Evolutionary conservation across 2,888 invertebrate genomes (phyloP), one percentile per base, ranked within the genome.

Genomic region (Drosophila helvetica): DNA sequence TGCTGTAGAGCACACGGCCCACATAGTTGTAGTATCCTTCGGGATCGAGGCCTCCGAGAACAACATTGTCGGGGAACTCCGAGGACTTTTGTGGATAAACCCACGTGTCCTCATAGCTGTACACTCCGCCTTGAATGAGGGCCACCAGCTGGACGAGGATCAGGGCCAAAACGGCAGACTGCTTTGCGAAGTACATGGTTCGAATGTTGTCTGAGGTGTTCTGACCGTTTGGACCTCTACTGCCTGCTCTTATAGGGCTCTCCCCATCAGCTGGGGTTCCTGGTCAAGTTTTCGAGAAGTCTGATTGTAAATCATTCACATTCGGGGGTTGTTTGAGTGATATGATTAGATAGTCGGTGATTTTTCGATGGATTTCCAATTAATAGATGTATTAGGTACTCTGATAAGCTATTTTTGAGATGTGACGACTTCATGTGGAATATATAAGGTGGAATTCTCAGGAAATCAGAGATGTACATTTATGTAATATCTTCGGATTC

Each of bases 1-100:
- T 53, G 12, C 15, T 8, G 47, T 68, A 77, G 0, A 0, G 0
- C 1, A 52, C 50, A 15, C 85, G 85, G 8, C 79, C 80, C 17
- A 81, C 86, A 30, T 48, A 81, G 61, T 27, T 82, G 17, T 77
- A 53, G 47, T 82, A 82, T 9, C 85, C 85, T 0, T 56, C 17
- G 0, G 77, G 12, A 58, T 81, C 80, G 12, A 62, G n/a, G n/a
- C 81, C 81, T 2, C 86, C 86, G 0, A 71, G 8, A 1, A 81
- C 78, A 0, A 58, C 71, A 8, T 61, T 60, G 0, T 78, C 63
- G 0, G 83, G 81, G 6, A 81, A 58, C 0, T 55, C 18, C 45
- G 18, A 17, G 10, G 8, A 2, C 27, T 27, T 27, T 7, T 27
- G 22, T 22, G 27, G 22, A 22, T 25, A 25, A 25, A 25, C 45